Conservation (phyloP, 2,113 vertebrate genomes). For the Dasyurus viverrinus region DNA sequence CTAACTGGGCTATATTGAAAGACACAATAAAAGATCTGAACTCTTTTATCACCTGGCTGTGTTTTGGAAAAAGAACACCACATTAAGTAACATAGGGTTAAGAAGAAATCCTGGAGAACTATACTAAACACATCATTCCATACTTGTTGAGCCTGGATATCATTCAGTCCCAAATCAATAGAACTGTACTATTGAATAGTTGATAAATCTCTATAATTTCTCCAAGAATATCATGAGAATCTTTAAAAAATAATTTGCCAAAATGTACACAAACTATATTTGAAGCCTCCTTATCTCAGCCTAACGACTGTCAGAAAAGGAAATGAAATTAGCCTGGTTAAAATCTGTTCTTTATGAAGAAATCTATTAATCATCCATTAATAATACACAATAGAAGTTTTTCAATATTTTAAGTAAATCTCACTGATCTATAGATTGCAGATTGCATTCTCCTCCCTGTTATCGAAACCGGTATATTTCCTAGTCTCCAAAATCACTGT, state of each 20-base stretch:
- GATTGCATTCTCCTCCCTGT: not conserved
- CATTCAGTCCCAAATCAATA: not conserved
- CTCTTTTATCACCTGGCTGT: too few relatives aligned
- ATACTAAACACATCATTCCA: not conserved
- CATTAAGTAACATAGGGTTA: not conserved
- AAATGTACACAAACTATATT: not conserved
- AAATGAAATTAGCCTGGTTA: not conserved
- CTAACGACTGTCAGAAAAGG: not conserved
- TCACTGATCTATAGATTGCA: not conserved
- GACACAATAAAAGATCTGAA: too few relatives aligned
- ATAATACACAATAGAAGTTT: not conserved
- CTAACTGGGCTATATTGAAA: too few relatives aligned
- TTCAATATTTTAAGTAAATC: not conserved
- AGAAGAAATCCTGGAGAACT: not conserved
- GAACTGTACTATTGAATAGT: not conserved
- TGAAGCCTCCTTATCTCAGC: not conserved
- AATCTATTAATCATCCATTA: not conserved
- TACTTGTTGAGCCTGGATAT: not conserved
- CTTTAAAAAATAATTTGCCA: not conserved
- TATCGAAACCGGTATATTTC: not conserved
- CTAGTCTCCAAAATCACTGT: not conserved
- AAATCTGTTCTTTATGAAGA: not conserved
- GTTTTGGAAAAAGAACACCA: too few relatives aligned
- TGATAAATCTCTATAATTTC: not conserved
- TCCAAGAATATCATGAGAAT: not conserved